Evolutionary conservation across 1,140 invertebrate genomes (phyloP), one percentile per base, ranked within the genome.

Genomic region (Bombyx mandarina): DNA sequence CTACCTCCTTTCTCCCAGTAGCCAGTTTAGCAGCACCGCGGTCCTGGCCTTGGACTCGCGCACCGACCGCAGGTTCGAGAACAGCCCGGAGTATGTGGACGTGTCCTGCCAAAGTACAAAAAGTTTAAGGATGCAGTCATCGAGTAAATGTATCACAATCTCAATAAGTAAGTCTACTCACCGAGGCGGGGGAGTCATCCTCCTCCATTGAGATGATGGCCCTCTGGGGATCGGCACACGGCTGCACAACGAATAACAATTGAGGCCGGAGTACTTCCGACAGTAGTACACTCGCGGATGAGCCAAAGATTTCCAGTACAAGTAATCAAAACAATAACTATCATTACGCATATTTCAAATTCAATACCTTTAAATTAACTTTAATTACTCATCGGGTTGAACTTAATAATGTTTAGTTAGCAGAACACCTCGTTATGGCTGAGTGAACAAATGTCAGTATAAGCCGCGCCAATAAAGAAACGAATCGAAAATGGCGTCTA

Each of bases 171-270:
- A 35, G 26, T 35, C 52, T 45, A 74, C 85, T 79, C 54, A 88
- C 86, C 8, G 79, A 79, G 7, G 81, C 71, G 0, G 82, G 96
- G 61, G 95, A 93, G 71, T 97, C 96, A 75, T 98, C 96, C 78
- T 98, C 96, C 81, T 98, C 97, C 94, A 97, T 97, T 26, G 95
- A 96, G 70, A 97, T 96, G 52, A 98, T 97, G 44, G 93, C 91
- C 69, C 92, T 90, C 69, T 95, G 93, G 61, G 90, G 88, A 47
- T 88, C 86, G 18, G 77, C 66, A 55, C 82, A 82, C 0, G 80
- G 76, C 87, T 88, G 71, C n/a, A 18, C 12, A 18, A 18, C 12
- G 12, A 18, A 18, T 18, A 18, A 18, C 12, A 18, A 18, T 18
- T 18, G 12, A 18, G 12, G 12, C 12, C 12, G 12, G 12, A 18